Evolutionary conservation across 2,113 vertebrate species (phyloP).

Genomic region (Camarhynchus parvulus): DNA sequence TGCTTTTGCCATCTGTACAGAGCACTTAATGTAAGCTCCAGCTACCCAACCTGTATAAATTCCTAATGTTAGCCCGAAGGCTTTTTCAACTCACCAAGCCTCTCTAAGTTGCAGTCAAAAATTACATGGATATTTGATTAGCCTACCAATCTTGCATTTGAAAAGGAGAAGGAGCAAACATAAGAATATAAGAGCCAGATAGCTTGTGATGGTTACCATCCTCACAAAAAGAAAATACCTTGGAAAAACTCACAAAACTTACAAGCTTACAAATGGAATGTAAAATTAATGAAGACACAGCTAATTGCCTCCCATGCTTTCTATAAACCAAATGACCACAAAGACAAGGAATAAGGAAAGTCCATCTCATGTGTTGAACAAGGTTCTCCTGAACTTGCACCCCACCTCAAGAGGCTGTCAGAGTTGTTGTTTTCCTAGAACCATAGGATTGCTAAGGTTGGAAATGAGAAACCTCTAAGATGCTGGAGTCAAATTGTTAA

Average conservation of each 20-base stretch:
- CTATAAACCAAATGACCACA: background rate
- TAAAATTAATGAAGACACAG: background rate
- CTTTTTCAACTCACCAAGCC: background rate
- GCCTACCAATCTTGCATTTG: background rate
- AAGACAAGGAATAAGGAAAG: background rate
- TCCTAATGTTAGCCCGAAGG: background rate
- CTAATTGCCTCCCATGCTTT: fast-evolving
- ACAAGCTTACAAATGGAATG: background rate
- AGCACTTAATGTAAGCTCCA: background rate
- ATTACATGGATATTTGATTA: background rate
- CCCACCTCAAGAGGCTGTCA: background rate
- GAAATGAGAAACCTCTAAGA: background rate
- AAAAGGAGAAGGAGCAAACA: background rate
- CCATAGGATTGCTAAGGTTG: background rate
- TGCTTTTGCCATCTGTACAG: background rate
- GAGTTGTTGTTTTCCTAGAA: background rate
- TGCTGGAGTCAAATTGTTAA: background rate
- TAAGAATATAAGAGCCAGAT: background rate
- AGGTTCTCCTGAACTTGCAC: background rate
- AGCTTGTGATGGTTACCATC: background rate
- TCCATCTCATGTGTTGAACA: background rate
- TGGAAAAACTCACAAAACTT: background rate
- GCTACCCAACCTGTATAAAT: background rate
- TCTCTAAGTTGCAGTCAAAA: background rate
- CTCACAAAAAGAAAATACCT: background rate